A percentile compares a stretch with the other conserved stretches of the same genome.
Evolutionary conservation across 2,113 vertebrate genomes (phyloP).

Genomic region (Euleptes europaea): DNA sequence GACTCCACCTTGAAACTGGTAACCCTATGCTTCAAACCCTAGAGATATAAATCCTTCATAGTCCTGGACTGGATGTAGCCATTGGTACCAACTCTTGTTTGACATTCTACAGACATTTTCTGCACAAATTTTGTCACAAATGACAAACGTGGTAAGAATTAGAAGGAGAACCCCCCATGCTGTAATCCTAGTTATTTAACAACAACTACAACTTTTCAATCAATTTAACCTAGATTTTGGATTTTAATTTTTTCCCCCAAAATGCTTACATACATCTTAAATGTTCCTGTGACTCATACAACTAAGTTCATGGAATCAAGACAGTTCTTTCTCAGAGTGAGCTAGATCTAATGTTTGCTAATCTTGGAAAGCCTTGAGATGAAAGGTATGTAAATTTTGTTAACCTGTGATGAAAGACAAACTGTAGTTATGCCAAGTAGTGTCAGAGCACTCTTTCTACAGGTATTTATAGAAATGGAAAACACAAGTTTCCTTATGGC

Average conservation of each 20-base stretch:
- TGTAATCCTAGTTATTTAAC: not conserved
- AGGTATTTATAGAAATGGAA: not conserved
- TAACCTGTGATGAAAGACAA: conserved; percentile 21
- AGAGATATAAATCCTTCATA: not conserved
- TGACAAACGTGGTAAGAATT: not conserved
- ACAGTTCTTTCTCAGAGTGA: not conserved
- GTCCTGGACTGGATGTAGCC: not conserved
- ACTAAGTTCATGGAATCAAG: not conserved
- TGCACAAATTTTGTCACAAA: not conserved
- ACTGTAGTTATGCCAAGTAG: conserved; percentile 14
- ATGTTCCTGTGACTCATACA: not conserved
- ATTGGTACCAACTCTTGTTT: not conserved
- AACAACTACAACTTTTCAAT: not conserved
- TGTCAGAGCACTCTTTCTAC: conserved; percentile 11
- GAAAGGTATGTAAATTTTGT: conserved; percentile 9
- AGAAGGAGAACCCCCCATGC: not conserved
- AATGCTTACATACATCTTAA: not conserved
- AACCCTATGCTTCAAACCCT: not conserved
- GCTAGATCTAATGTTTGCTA: not conserved
- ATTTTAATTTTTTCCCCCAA: not conserved
- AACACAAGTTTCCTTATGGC: not conserved
- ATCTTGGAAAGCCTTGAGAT: conserved; percentile 1
- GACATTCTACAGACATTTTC: not conserved
- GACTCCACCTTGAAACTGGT: not conserved
- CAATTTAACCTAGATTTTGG: too few relatives aligned